A percentile compares a stretch with the other conserved stretches of the same genome.
These are phyloP conservation scores for Fratercula arctica DNA, from an alignment of 2,797 vertebrate genomes.

Conservation along the genomic window DNA sequence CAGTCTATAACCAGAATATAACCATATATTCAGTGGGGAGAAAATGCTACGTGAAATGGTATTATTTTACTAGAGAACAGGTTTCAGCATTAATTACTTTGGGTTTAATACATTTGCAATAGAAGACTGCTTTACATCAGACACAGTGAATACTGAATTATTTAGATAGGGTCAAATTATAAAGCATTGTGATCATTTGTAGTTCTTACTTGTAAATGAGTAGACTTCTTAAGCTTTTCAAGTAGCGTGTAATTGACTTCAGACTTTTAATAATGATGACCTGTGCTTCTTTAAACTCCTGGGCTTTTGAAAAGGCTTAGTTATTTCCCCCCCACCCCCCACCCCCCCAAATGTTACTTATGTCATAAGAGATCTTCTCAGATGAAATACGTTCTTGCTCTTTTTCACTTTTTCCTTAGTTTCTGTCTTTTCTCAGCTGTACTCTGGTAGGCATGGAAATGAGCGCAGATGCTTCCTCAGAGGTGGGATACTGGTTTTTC, in stretches of 20 bases:
- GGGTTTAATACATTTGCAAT: background rate
- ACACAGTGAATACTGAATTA: constrained; percentile 6
- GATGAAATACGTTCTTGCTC: background rate
- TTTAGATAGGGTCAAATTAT: constrained; percentile 23
- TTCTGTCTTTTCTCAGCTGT: background rate
- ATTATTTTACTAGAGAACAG: background rate
- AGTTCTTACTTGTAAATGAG: background rate
- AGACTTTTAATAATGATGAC: background rate
- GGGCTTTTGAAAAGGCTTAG: background rate
- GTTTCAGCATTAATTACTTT: constrained; percentile 20
- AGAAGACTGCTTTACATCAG: background rate
- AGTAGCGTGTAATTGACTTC: background rate
- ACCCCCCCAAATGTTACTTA: background rate
- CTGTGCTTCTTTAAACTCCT: background rate
- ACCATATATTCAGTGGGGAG: background rate
- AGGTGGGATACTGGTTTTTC: background rate
- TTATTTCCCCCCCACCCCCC: background rate
- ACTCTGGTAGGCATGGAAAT: background rate
- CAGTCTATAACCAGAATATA: background rate
- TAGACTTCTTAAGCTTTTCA: constrained; percentile 14
- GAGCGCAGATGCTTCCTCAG: background rate
- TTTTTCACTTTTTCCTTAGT: background rate
- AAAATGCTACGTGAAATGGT: background rate
- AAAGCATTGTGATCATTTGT: background rate
- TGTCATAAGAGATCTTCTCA: background rate